Evolutionary conservation across 1,140 invertebrate species (phyloP).

Genomic region (Penaeus chinensis): DNA sequence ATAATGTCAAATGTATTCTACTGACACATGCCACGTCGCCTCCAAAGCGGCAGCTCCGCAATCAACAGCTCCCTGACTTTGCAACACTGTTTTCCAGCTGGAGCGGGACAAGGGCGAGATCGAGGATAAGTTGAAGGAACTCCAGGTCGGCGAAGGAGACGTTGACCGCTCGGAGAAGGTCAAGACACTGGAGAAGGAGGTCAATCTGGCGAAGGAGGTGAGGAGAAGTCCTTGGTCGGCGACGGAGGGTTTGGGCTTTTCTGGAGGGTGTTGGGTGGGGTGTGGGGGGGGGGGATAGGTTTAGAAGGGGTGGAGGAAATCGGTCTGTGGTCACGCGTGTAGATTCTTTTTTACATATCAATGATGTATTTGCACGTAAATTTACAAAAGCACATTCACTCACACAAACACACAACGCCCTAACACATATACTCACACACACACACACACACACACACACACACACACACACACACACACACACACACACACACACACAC

Average conservation of each 20-base stretch:
- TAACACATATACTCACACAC: no score
- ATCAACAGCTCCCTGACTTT: not conserved
- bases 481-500: not conserved
- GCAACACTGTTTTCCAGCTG: constrained; percentile 40
- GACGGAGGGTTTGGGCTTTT: not conserved
- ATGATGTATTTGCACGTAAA: no score
- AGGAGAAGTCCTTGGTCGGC: constrained; percentile 57
- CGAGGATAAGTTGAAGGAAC: constrained; percentile 65
- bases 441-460: no score
- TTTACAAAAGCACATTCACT: no score
- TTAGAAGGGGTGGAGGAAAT: no score
- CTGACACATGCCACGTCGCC: not conserved
- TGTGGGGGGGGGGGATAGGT: no score
- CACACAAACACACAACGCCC: no score
- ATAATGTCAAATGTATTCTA: no score
- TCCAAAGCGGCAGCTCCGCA: not conserved
- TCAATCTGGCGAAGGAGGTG: constrained; percentile 84
- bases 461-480: not conserved
- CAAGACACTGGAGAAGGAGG: constrained; percentile 84
- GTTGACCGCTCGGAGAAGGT: constrained; percentile 75
- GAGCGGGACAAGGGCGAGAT: constrained; percentile 64
- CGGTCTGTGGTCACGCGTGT: no score
- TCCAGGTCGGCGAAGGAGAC: constrained; percentile 62
- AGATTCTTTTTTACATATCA: no score
- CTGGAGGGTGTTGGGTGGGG: no score